These are phyloP conservation scores for Dasysyrphus tricinctus DNA, from an alignment of 2,888 invertebrate species.

Conservation along the genomic window DNA sequence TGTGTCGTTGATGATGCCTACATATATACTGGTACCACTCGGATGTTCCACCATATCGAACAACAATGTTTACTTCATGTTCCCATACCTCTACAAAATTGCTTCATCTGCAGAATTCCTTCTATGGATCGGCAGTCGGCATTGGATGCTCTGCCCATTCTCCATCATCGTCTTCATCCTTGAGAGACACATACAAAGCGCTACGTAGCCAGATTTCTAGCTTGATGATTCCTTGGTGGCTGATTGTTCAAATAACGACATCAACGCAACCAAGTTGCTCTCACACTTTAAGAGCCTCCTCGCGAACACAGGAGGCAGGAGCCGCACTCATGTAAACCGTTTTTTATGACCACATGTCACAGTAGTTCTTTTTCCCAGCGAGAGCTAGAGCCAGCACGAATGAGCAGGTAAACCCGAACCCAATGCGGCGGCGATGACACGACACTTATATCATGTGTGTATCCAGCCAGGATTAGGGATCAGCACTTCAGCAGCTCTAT, in stretches of 20 bases:
- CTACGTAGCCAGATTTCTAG: conserved; percentile 20
- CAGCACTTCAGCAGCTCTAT: conserved; percentile 43
- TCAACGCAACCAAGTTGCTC: conserved; percentile 38
- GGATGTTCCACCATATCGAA: conserved; percentile 8
- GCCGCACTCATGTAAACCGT: conserved; percentile 54
- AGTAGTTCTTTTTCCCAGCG: conserved; percentile 56
- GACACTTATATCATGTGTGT: conserved; percentile 27
- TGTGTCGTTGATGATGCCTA: not conserved
- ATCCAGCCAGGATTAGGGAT: conserved; percentile 49
- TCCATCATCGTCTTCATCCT: conserved; percentile 43
- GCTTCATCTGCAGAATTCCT: conserved; percentile 28
- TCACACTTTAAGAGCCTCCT: conserved; percentile 52
- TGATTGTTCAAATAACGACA: conserved; percentile 51
- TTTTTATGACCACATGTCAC: conserved; percentile 60
- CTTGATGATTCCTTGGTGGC: conserved; percentile 67
- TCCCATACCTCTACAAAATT: conserved; percentile 8
- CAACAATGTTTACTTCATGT: conserved; percentile 58
- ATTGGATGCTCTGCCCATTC: not conserved
- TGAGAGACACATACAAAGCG: not conserved
- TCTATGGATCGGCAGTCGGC: not conserved
- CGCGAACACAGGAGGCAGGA: conserved; percentile 54
- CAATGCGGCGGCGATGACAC: conserved; percentile 3
- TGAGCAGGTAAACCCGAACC: not conserved
- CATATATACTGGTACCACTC: not conserved
- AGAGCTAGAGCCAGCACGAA: not conserved